Conservation (phyloP, 1,140 invertebrate genomes). For the Lucilia cuprina region DNA sequence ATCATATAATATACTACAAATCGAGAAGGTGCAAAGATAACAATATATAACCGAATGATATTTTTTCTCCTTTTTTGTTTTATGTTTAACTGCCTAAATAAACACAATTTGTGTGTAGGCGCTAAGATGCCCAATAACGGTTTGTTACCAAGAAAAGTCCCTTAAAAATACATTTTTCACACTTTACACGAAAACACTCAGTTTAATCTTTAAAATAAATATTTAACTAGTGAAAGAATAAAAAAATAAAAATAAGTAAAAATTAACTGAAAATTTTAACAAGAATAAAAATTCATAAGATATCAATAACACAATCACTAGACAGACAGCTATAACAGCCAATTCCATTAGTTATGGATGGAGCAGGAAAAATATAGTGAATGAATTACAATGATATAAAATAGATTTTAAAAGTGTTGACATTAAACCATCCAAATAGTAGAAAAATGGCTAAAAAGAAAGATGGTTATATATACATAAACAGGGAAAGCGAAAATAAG, state of each 20-base stretch:
- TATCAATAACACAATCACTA: too few species aligned
- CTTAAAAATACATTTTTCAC: background rate
- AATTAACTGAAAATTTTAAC: background rate
- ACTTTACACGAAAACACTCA: background rate
- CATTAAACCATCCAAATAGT: background rate
- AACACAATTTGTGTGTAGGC: background rate
- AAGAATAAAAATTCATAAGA: background rate
- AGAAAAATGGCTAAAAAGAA: too few species aligned
- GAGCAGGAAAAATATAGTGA: background rate
- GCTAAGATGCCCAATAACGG: background rate
- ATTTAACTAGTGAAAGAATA: background rate
- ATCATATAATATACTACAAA: too few species aligned
- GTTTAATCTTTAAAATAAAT: background rate
- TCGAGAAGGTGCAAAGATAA: too few species aligned
- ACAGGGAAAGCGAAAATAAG: too few species aligned
- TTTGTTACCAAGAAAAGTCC: background rate
- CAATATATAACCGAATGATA: too few species aligned
- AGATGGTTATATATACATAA: too few species aligned
- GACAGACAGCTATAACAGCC: background rate
- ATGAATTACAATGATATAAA: background rate
- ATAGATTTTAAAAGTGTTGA: conserved; percentile 1
- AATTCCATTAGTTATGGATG: background rate
- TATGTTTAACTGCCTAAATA: background rate
- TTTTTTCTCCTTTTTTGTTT: too few species aligned
- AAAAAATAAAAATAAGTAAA: background rate